phyloP scores from a whole-genome alignment of 2,797 vertebrate species.

The Buceros bicornis region DNA sequence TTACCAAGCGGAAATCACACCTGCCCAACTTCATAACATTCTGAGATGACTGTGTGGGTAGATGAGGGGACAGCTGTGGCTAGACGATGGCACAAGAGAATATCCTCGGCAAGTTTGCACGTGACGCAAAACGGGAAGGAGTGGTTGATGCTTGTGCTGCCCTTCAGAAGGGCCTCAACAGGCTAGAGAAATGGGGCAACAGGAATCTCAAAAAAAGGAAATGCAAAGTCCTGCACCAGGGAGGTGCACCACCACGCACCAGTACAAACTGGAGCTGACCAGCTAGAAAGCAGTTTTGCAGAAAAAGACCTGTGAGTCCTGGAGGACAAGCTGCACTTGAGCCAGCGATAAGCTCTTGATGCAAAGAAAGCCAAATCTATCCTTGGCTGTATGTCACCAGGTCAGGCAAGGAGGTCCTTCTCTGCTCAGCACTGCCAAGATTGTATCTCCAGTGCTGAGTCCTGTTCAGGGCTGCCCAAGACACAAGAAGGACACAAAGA shows the following conservation, averaged over 20 bases:
- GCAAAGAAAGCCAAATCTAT: background rate
- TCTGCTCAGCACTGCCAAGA: background rate
- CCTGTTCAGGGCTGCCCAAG: background rate
- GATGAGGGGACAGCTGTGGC: background rate
- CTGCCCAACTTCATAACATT: background rate
- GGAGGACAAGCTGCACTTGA: background rate
- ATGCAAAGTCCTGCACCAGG: background rate
- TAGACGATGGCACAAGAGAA: background rate
- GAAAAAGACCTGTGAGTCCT: background rate
- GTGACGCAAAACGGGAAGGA: background rate
- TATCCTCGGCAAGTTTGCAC: background rate
- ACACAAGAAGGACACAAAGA: background rate
- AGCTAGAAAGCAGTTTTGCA: background rate
- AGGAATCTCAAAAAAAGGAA: background rate
- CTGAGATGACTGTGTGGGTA: background rate
- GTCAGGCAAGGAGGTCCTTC: background rate
- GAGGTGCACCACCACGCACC: rapidly evolving
- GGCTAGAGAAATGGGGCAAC: background rate
- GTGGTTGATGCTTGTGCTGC: background rate
- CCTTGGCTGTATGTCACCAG: background rate
- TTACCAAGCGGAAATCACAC: background rate
- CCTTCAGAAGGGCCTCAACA: background rate
- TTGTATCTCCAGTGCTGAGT: background rate
- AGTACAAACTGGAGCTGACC: background rate
- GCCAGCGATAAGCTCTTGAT: background rate